These are phyloP conservation scores for Cataglyphis albicans DNA, from an alignment of 2,888 invertebrate species.

Conservation along the genomic window DNA sequence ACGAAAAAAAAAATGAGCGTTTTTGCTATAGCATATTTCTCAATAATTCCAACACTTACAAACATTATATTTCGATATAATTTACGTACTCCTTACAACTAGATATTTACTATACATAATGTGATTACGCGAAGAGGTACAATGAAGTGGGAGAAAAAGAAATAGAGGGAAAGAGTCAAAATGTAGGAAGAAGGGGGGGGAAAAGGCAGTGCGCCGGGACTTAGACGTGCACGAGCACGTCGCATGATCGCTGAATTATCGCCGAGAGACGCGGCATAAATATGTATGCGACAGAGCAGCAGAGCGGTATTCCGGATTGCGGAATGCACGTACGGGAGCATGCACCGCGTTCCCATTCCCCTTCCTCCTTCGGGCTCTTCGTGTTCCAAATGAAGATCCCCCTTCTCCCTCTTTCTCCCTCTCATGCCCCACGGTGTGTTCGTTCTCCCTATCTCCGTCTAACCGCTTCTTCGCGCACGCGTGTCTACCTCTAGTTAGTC, in stretches of 20 bases:
- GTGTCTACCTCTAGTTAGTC: slow-evolving; percentile 80
- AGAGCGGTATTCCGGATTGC: slow-evolving; percentile 81
- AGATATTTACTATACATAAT: not conserved
- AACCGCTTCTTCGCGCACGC: slow-evolving; percentile 70
- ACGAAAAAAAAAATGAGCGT: not conserved
- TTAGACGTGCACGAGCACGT: slow-evolving; percentile 76
- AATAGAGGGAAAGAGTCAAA: not conserved
- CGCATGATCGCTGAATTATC: slow-evolving; percentile 84
- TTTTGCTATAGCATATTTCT: not conserved
- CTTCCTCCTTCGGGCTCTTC: slow-evolving; percentile 36
- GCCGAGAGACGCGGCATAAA: slow-evolving; percentile 81
- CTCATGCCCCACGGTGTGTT: too few relatives aligned
- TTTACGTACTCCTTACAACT: not conserved
- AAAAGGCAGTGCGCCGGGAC: slow-evolving; percentile 60
- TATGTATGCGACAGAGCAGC: slow-evolving; percentile 80
- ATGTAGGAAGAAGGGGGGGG: slow-evolving; percentile 19
- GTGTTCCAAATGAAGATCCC: slow-evolving; percentile 40
- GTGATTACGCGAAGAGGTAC: not conserved
- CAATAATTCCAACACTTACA: not conserved
- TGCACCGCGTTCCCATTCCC: slow-evolving; percentile 64
- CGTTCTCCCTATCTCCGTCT: slow-evolving; percentile 3
- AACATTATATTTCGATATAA: slow-evolving; percentile 1
- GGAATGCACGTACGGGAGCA: slow-evolving; percentile 78
- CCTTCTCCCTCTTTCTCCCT: slow-evolving; percentile 15
- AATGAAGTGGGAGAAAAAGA: not conserved